Base-by-base conservation (phyloP, 2,888 invertebrate genomes). In the Tryphoninae sp. region DNA sequence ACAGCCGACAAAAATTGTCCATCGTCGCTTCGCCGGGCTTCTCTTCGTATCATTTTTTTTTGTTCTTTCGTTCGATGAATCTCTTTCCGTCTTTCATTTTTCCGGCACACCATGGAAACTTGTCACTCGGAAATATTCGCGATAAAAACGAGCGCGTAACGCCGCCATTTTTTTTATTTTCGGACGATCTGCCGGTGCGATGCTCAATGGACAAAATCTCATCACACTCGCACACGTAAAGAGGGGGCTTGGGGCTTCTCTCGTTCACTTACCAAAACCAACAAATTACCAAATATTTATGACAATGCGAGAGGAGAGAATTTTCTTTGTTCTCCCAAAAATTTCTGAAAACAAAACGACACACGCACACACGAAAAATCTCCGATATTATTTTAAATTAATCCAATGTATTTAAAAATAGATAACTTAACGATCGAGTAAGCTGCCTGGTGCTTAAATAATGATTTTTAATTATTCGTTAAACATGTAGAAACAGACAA, bases 1-100 rank as follows among this genome's bases (percentile, higher is more conserved):
- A 88, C 87, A 89, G 88, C 87, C 89, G 89, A 90, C 90, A 91
- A 90, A 91, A 89, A 83, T 85, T 91, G 91, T 89, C 90, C 91
- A 91, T 90, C 87, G 84, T 83, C 83, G 82, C 83, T 84, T 83
- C 84, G 82, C 80, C 84, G 80, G 82, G 80, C 76, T 82, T 82
- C 72, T 75, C 49, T 68, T 53, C 76, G 68, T 78, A 51, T 80
- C 19, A 80, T 81, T 81, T 81, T 78, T 83, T 81, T 61, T 79
- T 58, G 78, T 78, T 72, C 49, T 78, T 79, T 69, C 19, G 72
- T 45, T 62, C 74, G 73, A 68, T 19, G 62, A 76, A 53, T 45
- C 59, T 42, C 68, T 62, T 51, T 68, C 65, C 53, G 6, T 55
- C 19, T 62, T 67, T 26, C 45, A 53, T 33, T 42, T 49, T 83